These are phyloP conservation scores for Laticauda colubrina DNA, from an alignment of 2,113 vertebrate species.

Conservation along the genomic window DNA sequence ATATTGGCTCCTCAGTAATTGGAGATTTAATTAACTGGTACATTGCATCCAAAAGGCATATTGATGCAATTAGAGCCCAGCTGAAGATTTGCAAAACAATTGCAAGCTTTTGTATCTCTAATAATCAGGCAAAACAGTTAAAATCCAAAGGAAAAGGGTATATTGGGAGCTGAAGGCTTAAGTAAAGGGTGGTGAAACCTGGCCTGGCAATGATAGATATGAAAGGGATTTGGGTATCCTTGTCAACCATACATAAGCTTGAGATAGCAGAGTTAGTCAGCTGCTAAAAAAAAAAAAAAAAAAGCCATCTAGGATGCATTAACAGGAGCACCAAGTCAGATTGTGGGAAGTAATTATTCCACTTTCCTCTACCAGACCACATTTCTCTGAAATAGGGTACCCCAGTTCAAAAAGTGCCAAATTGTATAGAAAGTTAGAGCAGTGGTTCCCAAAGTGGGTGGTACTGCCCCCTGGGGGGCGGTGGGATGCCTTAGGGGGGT, in stretches of 20 bases:
- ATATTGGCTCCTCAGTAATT: slow-evolving; percentile 3
- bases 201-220: background rate
- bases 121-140: background rate
- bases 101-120: background rate
- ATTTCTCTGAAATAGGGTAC: background rate
- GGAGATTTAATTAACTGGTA: background rate
- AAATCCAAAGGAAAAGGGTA: background rate
- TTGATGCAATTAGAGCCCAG: background rate
- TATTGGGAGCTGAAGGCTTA: background rate
- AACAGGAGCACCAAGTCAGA: background rate
- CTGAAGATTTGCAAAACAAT: background rate
- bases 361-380: background rate
- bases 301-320: background rate
- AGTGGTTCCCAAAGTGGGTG: too few relatives aligned
- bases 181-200: background rate
- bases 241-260: background rate
- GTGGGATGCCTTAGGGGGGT: too few relatives aligned
- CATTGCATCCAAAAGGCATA: background rate
- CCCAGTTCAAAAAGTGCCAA: background rate
- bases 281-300: background rate
- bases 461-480: too few relatives aligned
- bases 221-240: background rate
- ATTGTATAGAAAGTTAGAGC: background rate
- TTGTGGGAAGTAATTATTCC: background rate
- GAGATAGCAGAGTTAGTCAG: background rate